Evolutionary conservation across 2,113 vertebrate species (phyloP).

Genomic region (Sinosuthora webbiana): DNA sequence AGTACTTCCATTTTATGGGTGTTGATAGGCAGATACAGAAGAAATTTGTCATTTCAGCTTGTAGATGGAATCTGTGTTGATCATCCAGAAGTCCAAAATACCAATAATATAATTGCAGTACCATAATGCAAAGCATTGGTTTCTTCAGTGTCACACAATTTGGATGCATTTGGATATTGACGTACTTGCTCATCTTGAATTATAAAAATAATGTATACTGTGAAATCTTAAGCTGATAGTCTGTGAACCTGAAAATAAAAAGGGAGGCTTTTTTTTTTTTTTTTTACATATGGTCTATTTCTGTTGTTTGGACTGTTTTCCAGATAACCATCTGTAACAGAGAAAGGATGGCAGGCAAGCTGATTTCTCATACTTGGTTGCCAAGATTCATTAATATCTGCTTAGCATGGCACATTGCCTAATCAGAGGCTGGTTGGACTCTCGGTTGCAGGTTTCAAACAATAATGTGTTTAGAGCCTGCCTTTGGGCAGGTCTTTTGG

Average conservation of each 20-base stretch:
- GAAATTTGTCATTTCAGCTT: neutral
- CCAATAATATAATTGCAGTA: neutral
- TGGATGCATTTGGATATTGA: neutral
- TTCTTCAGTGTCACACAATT: neutral
- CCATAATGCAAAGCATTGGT: neutral
- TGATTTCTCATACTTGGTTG: conserved; percentile 31
- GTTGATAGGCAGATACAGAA: neutral
- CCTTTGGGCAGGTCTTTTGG: conserved; percentile 39
- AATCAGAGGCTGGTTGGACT: conserved; percentile 36
- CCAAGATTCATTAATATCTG: conserved; percentile 63
- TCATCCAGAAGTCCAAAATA: neutral
- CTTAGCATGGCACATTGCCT: conserved; percentile 47
- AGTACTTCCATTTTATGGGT: neutral
- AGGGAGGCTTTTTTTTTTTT: neutral
- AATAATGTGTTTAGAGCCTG: conserved; percentile 46
- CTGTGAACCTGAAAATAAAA: conserved; percentile 35
- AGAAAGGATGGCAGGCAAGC: conserved; percentile 46
- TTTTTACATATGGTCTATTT: conserved; percentile 56
- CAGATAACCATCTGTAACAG: conserved; percentile 58
- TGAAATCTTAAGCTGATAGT: neutral
- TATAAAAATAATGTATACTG: conserved; percentile 11
- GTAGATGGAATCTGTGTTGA: neutral
- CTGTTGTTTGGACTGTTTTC: conserved; percentile 52
- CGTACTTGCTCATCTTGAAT: neutral
- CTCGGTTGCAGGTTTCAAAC: conserved; percentile 33